These are phyloP conservation scores for Ceramica pisi DNA, from an alignment of 2,888 invertebrate genomes.

Conservation along the genomic window DNA sequence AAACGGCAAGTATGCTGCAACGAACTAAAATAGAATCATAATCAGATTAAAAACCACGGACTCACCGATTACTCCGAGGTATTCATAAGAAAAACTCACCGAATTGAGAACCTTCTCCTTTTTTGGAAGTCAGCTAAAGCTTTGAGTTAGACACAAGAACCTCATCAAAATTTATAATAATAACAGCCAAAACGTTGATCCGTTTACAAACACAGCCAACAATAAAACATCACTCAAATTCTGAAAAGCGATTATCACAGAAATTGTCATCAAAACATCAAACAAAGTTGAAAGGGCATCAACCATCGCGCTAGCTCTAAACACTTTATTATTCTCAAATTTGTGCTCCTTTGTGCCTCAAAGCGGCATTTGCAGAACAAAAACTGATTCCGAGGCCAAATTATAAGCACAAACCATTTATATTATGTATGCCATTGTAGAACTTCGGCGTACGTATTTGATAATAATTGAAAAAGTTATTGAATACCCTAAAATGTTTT, in stretches of 20 bases:
- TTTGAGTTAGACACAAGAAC: neutral
- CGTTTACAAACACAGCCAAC: neutral
- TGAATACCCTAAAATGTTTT: conserved; percentile 70
- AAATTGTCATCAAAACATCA: conserved; percentile 43
- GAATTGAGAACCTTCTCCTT: no score
- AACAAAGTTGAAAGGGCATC: conserved; percentile 45
- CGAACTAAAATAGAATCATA: no score
- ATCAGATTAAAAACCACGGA: no score
- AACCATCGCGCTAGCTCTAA: conserved; percentile 35
- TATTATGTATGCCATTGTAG: conserved; percentile 61
- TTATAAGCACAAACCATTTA: conserved; percentile 48
- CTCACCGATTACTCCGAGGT: no score
- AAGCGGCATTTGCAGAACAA: conserved; percentile 59
- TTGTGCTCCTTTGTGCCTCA: conserved; percentile 45
- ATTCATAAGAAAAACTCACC: no score
- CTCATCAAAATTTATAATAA: neutral
- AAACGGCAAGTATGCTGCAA: no score
- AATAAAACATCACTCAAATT: conserved; percentile 10
- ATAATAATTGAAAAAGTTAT: conserved; percentile 78
- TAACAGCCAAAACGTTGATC: neutral
- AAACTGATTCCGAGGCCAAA: conserved; percentile 49
- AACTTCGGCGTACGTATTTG: conserved; percentile 67
- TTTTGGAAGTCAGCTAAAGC: no score
- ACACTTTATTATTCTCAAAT: conserved; percentile 53
- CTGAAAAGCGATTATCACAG: conserved; percentile 34